These are phyloP conservation scores for Olivierus martensii DNA, from an alignment of 1,140 invertebrate species.

Conservation along the genomic window DNA sequence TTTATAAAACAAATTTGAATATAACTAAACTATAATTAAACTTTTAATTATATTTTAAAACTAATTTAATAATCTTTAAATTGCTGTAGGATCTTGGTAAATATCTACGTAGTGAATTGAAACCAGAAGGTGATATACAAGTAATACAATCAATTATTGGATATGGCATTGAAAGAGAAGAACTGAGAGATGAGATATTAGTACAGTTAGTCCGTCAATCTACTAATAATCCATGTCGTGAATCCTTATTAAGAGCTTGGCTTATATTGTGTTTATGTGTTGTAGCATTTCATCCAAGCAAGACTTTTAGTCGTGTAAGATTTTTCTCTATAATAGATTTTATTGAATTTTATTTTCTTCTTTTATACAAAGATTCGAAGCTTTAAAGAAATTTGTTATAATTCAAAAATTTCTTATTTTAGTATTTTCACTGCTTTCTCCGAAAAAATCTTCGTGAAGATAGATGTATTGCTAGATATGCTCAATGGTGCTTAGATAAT, in stretches of 20 bases:
- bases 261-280: slow-evolving; percentile 72
- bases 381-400: background rate
- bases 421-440: slow-evolving; percentile 63
- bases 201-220: slow-evolving; percentile 73
- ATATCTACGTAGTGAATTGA: slow-evolving; percentile 70
- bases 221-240: slow-evolving; percentile 67
- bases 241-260: slow-evolving; percentile 63
- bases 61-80: too few species aligned
- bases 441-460: slow-evolving; percentile 52
- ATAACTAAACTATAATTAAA: too few species aligned
- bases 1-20: too few species aligned
- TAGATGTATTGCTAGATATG: slow-evolving; percentile 55
- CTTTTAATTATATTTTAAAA: too few species aligned
- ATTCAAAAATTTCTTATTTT: slow-evolving; percentile 19
- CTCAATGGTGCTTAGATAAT: slow-evolving; percentile 87
- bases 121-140: slow-evolving; percentile 59
- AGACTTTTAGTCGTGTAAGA: slow-evolving; percentile 56
- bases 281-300: slow-evolving; percentile 83
- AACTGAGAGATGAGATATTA: slow-evolving; percentile 74
- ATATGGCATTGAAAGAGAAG: slow-evolving; percentile 72
- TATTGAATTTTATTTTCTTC: background rate
- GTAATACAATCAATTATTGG: slow-evolving; percentile 72
- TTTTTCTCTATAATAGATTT: background rate
- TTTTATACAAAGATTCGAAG: background rate
- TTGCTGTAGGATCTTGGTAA: slow-evolving; percentile 59